phyloP scores from a whole-genome alignment of 2,113 vertebrate species.

The Lonchura striata region DNA sequence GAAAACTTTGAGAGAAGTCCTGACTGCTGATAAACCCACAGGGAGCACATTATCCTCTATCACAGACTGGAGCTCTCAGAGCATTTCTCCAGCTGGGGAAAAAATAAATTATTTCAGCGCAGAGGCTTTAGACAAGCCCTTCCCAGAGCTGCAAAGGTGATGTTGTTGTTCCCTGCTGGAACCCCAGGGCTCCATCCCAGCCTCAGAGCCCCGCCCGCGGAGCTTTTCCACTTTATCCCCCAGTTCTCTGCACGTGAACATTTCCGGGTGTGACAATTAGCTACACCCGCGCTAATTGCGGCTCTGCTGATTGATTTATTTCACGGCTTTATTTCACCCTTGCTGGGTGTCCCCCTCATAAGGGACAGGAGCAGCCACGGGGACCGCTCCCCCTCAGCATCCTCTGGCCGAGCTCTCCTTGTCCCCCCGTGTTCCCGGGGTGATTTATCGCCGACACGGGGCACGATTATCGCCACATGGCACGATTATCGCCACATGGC shows the following conservation, averaged over 20 bases:
- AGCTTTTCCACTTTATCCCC: background rate
- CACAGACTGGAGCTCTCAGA: background rate
- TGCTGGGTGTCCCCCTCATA: accelerated
- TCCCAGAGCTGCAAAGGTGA: accelerated
- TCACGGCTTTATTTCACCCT: background rate
- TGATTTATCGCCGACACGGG: background rate
- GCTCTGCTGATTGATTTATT: background rate
- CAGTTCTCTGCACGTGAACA: no score
- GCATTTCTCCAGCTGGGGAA: background rate
- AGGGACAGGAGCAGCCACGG: no score
- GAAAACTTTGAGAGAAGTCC: background rate
- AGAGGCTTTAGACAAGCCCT: background rate
- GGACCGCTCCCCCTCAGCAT: background rate
- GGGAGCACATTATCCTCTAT: accelerated
- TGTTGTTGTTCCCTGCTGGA: background rate
- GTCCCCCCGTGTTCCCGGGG: background rate
- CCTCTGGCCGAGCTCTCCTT: accelerated
- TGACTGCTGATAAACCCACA: accelerated
- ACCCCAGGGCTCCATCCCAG: background rate
- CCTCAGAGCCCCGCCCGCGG: accelerated
- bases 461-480: accelerated
- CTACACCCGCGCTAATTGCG: accelerated
- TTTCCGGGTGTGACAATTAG: accelerated
- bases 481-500: background rate
- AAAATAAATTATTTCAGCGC: accelerated